phyloP scores from a whole-genome alignment of 2,888 invertebrate species.

The Kuschelorhynchus macadamiae region DNA sequence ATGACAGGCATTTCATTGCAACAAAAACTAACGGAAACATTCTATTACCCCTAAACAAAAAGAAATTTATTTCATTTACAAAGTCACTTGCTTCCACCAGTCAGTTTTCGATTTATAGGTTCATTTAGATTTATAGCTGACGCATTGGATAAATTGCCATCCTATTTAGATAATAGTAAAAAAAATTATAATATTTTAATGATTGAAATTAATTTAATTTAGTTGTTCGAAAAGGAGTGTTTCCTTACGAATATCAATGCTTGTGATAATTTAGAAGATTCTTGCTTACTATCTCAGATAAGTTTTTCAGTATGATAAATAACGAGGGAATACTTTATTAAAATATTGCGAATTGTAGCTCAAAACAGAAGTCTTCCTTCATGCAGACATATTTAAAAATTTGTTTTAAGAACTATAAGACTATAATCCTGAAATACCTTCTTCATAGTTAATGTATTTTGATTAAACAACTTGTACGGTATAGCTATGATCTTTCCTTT shows the following conservation, averaged over 20 bases:
- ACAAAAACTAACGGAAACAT: background rate
- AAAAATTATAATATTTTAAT: background rate
- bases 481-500: constrained; percentile 12
- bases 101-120: constrained; percentile 35
- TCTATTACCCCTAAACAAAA: background rate
- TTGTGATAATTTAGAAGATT: background rate
- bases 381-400: too few species aligned
- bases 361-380: constrained; percentile 22
- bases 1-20: background rate
- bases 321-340: constrained; percentile 1
- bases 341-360: constrained; percentile 20
- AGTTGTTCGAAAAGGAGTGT: constrained; percentile 4
- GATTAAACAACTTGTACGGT: constrained; percentile 22
- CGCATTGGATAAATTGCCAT: background rate
- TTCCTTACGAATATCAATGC: constrained; percentile 4
- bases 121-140: background rate
- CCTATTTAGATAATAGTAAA: constrained; percentile 1
- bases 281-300: background rate
- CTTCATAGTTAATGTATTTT: constrained; percentile 11
- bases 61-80: constrained; percentile 52
- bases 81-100: constrained; percentile 46
- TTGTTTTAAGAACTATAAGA: background rate
- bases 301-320: constrained; percentile 16
- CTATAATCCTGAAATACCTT: background rate
- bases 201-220: constrained; percentile 1